A percentile compares a stretch with the other conserved stretches of the same genome.
phyloP scores from a whole-genome alignment of 2,113 vertebrate species.

The Lota lota region DNA sequence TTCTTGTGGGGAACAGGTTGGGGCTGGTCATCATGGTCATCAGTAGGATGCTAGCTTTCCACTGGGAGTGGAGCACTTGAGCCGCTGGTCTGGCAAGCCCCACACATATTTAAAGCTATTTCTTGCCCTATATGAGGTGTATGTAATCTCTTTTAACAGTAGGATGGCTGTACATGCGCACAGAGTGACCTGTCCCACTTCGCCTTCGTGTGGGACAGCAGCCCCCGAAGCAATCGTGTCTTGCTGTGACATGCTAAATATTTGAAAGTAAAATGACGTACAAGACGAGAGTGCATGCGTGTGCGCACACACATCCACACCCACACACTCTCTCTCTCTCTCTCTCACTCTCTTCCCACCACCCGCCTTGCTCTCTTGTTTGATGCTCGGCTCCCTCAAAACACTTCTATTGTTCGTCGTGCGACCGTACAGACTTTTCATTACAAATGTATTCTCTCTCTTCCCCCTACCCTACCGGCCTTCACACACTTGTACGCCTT shows the following conservation, averaged over 20 bases:
- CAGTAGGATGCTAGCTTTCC: too few species aligned
- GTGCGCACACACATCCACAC: slow-evolving; percentile 7
- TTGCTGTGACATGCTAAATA: slow-evolving; percentile 49
- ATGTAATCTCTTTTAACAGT: too few species aligned
- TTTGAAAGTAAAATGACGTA: slow-evolving; percentile 33
- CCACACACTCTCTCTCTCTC: slow-evolving; percentile 14
- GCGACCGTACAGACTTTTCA: slow-evolving; percentile 31
- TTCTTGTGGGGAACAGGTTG: too few species aligned
- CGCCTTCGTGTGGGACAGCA: neutral
- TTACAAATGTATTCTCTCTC: slow-evolving; percentile 37
- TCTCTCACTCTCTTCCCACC: slow-evolving; percentile 28
- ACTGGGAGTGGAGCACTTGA: too few species aligned
- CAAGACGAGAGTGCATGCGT: slow-evolving; percentile 17
- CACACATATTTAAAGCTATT: too few species aligned
- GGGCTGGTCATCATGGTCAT: too few species aligned
- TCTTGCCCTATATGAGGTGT: too few species aligned
- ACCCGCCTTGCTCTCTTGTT: slow-evolving; percentile 14
- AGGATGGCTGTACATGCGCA: too few species aligned
- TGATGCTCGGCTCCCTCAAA: slow-evolving; percentile 3
- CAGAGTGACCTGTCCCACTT: too few species aligned
- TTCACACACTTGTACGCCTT: neutral
- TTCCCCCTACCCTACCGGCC: neutral
- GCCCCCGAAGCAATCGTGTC: slow-evolving; percentile 11
- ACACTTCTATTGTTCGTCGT: slow-evolving; percentile 54
- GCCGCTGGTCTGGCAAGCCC: too few species aligned